Evolutionary conservation across 2,797 vertebrate species (phyloP), one percentile per base, ranked within the genome.

Genomic region (Acrossocheilus wenchowensis): DNA sequence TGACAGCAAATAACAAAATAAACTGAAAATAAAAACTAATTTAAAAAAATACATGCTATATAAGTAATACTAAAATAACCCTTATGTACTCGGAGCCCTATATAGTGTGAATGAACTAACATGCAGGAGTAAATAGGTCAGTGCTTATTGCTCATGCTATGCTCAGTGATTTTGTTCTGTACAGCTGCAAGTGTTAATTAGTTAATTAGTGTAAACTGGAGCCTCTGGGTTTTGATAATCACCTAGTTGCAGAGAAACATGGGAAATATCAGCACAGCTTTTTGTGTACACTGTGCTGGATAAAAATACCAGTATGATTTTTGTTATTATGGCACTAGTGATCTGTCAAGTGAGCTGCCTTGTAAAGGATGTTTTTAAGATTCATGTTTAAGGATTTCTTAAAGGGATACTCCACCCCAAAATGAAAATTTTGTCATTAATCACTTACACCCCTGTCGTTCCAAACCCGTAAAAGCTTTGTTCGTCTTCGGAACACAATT

Each of bases 61-160:
- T 36, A 7, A 54, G 15, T 79, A 62, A 79, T n/a, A 30, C 1
- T 26, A 26, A 15, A 73, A 2, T 15, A 45, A 26, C 12, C 4
- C 41, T 26, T n/a, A 73, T 43, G 30, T 19, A 23, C 30, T 78
- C 77, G 3, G 41, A 64, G 43, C 72, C 36, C 43, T 21, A 39
- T 36, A 23, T 11, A 39, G 45, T 77, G 30, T 68, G 19, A 66
- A 50, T 50, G 39, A 39, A n/a, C 73, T 15, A 74, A 52, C 43
- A 68, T 26, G 21, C 82, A 8, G 11, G 23, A 48, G 41, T 50
- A 77, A 77, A 43, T 54, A 68, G 73, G 83, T 84, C 83, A 69
- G 73, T 78, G 62, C 54, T 45, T 43, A 79, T 62, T 62, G n/a
- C 39, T 84, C 21, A 68, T 68, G 60, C 26, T 77, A 26, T 48